These are phyloP conservation scores for Neopelma chrysocephalum DNA, from an alignment of 2,797 vertebrate species.

Conservation along the genomic window DNA sequence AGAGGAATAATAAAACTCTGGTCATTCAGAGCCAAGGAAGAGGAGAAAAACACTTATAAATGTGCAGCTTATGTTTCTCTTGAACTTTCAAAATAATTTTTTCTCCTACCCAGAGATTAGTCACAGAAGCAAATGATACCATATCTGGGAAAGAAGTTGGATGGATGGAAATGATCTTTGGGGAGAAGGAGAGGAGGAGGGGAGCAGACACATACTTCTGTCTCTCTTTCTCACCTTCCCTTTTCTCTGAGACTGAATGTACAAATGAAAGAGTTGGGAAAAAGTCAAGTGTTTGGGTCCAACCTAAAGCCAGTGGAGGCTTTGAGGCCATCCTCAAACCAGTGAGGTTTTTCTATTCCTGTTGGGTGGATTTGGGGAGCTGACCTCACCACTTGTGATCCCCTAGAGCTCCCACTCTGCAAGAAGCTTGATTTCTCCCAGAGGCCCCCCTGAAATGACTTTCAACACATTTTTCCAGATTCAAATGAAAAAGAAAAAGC, in stretches of 20 bases:
- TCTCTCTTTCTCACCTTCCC: not conserved
- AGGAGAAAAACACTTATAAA: slow-evolving; percentile 64
- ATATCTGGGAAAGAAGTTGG: slow-evolving; percentile 13
- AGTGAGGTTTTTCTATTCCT: not conserved
- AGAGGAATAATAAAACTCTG: slow-evolving; percentile 60
- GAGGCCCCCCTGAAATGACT: not conserved
- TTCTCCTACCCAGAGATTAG: slow-evolving; percentile 24
- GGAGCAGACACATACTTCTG: not conserved
- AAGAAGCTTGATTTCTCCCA: slow-evolving; percentile 32
- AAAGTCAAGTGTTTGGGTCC: not conserved
- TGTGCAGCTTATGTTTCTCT: slow-evolving; percentile 51
- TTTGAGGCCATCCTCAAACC: not conserved
- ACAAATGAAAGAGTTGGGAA: not conserved
- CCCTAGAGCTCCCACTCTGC: not conserved
- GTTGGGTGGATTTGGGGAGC: not conserved
- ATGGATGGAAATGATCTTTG: not conserved
- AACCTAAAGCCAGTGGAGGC: not conserved
- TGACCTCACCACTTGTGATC: not conserved
- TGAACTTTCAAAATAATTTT: slow-evolving; percentile 44
- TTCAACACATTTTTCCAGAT: slow-evolving; percentile 43
- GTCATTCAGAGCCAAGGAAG: slow-evolving; percentile 41
- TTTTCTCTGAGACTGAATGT: not conserved
- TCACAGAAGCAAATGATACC: slow-evolving; percentile 37
- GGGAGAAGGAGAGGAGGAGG: not conserved
- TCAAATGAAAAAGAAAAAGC: not conserved